Base-by-base conservation (phyloP, 2,888 invertebrate species). In the Sphaerophoria rueppellii region DNA sequence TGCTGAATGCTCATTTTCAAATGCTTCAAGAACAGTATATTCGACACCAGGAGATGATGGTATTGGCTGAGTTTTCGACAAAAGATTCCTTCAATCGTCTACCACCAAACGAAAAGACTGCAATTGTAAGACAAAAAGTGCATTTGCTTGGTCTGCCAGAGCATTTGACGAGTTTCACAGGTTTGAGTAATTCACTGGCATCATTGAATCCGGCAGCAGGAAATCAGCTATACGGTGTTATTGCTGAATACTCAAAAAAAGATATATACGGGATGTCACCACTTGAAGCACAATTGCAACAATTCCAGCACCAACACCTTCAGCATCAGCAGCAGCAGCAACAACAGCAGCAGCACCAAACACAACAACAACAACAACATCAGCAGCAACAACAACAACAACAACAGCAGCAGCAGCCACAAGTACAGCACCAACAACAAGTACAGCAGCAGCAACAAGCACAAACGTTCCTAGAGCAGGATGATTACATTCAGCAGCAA, bases 11-110 rank as follows among this genome's bases (percentile, higher is more conserved):
- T 82, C 90, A 91, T 43, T 90, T 91, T 12, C 91, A 91, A 83
- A 88, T 90, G 86, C 71, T 91, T 0, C 91, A 91, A 57, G 90
- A 91, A 71, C 90, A 91, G 40, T 91, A 90, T 74, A 82, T 91
- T 11, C 89, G 89, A 48, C 91, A 90, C 54, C 91, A 91, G 65
- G 91, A 91, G 72, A 89, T 89, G 76, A 74, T 90, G 14, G 89
- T 92, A 3, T 43, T 89, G 0, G 85, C 88, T 0, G 91, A 91
- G 34, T 87, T 91, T 1, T 87, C 90, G 0, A 89, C 89, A 6
- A 90, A 89, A 74, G 91, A 91, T 6, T 88, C 90, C 35, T 91
- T 91, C 69, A 89, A 89, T 40, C 88, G 89, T 0, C 78, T 91
- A 37, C 88, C 89, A 16, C 87, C 89, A 0, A 88, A 88, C 3